Evolutionary conservation across 1,140 invertebrate species (phyloP).

Genomic region (Drosophila sp.): DNA sequence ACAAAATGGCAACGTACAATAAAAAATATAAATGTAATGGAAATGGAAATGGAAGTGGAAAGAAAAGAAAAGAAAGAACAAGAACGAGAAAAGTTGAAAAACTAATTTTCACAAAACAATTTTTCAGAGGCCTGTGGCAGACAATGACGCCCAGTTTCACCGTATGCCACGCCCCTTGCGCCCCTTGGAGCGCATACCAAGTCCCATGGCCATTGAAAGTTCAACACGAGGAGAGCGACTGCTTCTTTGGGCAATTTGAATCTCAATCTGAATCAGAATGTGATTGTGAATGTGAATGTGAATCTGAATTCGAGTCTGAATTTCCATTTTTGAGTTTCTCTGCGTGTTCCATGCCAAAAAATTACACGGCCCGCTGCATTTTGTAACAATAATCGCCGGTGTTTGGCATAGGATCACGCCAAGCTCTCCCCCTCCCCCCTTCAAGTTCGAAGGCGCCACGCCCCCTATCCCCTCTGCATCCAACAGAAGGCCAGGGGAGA

Average conservation of each 20-base stretch:
- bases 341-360: conserved; percentile 55
- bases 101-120: conserved; percentile 83
- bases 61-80: conserved; percentile 48
- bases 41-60: no score
- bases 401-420: conserved; percentile 61
- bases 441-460: no score
- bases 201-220: conserved; percentile 29
- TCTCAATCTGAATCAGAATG: conserved; percentile 62
- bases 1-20: conserved; percentile 17
- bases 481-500: neutral
- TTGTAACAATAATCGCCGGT: conserved; percentile 80
- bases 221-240: conserved; percentile 21
- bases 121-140: conserved; percentile 66
- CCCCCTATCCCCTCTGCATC: neutral
- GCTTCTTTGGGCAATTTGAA: conserved; percentile 75
- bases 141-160: conserved; percentile 17
- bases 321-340: conserved; percentile 63
- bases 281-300: conserved; percentile 43
- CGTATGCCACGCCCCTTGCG: neutral
- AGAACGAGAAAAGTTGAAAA: conserved; percentile 73
- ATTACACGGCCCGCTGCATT: conserved; percentile 77
- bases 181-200: neutral
- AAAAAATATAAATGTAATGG: conserved; percentile 3
- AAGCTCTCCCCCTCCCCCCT: neutral
- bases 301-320: conserved; percentile 47